Evolutionary conservation across 2,888 invertebrate species (phyloP), one percentile per base, ranked within the genome.

Genomic region (Heliothis peltigera): DNA sequence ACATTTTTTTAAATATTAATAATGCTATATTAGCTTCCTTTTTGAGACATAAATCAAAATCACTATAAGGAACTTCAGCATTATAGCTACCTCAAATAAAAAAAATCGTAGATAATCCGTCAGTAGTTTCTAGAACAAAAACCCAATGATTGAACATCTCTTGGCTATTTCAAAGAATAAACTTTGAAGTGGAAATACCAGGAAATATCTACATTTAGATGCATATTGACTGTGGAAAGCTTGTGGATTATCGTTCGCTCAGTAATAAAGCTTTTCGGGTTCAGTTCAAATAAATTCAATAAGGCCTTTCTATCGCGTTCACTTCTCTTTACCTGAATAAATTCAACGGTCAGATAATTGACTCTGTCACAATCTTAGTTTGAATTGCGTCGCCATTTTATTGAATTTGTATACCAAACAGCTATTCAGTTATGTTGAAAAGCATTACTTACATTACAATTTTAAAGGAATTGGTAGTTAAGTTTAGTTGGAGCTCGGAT

Each of bases 201-300:
- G 44, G 4, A 19, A 10, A 17, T 25, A 43, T 2, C 15, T 21
- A 25, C 32, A 43, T 4, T 10, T 25, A 25, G 19, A 49, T 47
- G 8, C 42, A 66, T 32, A 69, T 39, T 46, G 58, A 21, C 48
- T 68, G 17, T 49, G 18, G 12, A 12, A n/a, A 18, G 18, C 46
- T 19, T 46, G 4, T n/a, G 51, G 22, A 60, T 58, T 60, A 60
- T 47, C 51, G 51, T 8, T 25, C 15, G 19, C 39, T 32, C 17
- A 66, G 46, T 60, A 52, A 61, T 47, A 66, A 69, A 47, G 69
- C 42, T 18, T 18, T 39, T 60, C 12, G 25, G 22, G 22, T 17
- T 61, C 47, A 47, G 18, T 48, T 48, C 17, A 48, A 48, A 60
- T 66, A 25, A 76, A 69, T 72, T 69, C 48, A 62, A 67, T 60